phyloP scores from a whole-genome alignment of 2,113 vertebrate genomes.

The Eolophus roseicapilla region DNA sequence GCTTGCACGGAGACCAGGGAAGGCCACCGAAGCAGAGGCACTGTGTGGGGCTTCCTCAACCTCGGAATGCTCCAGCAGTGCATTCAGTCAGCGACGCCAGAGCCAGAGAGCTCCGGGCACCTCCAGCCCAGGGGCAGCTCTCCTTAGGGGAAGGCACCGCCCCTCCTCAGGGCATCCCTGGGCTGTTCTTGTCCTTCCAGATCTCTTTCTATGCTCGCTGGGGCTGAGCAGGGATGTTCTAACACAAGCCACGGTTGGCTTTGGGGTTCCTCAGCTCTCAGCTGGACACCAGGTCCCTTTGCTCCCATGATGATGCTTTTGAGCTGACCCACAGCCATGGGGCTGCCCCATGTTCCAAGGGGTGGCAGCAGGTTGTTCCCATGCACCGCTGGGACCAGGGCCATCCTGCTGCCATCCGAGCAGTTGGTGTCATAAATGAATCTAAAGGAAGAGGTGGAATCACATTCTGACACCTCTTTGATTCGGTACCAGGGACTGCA shows the following conservation, averaged over 20 bases:
- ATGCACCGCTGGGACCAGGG: fast-evolving
- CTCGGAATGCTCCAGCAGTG: not conserved
- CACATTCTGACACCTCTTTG: not conserved
- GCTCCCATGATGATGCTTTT: fast-evolving
- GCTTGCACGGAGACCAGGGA: fast-evolving
- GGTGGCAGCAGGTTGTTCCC: fast-evolving
- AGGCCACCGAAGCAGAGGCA: not conserved
- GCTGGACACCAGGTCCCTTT: not conserved
- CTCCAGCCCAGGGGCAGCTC: not conserved
- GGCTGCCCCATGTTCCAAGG: not conserved
- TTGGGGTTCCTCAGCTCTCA: not conserved
- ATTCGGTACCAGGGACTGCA: not conserved
- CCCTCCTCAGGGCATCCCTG: not conserved
- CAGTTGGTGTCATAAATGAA: slow-evolving; percentile 10
- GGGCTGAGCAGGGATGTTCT: not conserved
- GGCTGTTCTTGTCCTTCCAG: fast-evolving
- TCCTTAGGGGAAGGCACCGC: fast-evolving
- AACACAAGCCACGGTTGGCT: not conserved
- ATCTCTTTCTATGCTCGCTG: not conserved
- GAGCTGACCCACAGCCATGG: not conserved
- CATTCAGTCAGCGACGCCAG: not conserved
- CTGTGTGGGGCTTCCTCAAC: not conserved
- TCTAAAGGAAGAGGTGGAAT: slow-evolving; percentile 20
- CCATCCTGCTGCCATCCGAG: fast-evolving
- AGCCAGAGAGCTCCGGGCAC: not conserved